Conservation (phyloP, 2,113 vertebrate genomes). For the Heterocephalus glaber region DNA sequence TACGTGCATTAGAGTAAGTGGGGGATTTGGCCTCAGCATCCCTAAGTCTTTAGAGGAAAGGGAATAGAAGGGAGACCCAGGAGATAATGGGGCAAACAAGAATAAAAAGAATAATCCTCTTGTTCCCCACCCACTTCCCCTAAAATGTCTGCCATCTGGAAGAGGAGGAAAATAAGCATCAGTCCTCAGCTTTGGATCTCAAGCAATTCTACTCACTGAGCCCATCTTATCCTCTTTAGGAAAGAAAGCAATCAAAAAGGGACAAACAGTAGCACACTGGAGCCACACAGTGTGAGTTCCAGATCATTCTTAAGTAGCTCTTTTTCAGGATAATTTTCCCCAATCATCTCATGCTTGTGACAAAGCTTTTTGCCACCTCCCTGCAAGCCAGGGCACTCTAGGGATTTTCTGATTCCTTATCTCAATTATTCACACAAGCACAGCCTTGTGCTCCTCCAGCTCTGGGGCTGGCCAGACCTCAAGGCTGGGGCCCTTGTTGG, state of each 20-base stretch:
- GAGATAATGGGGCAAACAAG: slow-evolving; percentile 52
- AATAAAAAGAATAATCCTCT: slow-evolving; percentile 76
- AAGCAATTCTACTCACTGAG: slow-evolving; percentile 55
- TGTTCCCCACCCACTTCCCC: background rate
- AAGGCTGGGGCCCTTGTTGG: slow-evolving; percentile 42
- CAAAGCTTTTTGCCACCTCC: slow-evolving; percentile 72
- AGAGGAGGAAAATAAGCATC: slow-evolving; percentile 70
- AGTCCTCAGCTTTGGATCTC: slow-evolving; percentile 29
- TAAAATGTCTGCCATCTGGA: slow-evolving; percentile 48
- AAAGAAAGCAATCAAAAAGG: slow-evolving; percentile 71
- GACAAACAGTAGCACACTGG: background rate
- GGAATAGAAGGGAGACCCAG: background rate
- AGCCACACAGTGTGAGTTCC: slow-evolving; percentile 71
- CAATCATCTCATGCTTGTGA: slow-evolving; percentile 79
- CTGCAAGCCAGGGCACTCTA: slow-evolving; percentile 38
- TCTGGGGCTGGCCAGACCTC: slow-evolving; percentile 27
- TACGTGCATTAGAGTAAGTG: slow-evolving; percentile 13
- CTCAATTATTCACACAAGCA: slow-evolving; percentile 64
- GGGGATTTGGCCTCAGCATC: slow-evolving; percentile 50
- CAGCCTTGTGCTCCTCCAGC: slow-evolving; percentile 27
- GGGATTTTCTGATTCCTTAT: slow-evolving; percentile 79
- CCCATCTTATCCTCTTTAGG: slow-evolving; percentile 66
- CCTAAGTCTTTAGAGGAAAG: slow-evolving; percentile 55
- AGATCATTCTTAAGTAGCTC: slow-evolving; percentile 79
- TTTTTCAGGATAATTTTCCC: slow-evolving; percentile 82